phyloP scores from a whole-genome alignment of 1,140 invertebrate genomes.

The Nixonia krombeini region DNA sequence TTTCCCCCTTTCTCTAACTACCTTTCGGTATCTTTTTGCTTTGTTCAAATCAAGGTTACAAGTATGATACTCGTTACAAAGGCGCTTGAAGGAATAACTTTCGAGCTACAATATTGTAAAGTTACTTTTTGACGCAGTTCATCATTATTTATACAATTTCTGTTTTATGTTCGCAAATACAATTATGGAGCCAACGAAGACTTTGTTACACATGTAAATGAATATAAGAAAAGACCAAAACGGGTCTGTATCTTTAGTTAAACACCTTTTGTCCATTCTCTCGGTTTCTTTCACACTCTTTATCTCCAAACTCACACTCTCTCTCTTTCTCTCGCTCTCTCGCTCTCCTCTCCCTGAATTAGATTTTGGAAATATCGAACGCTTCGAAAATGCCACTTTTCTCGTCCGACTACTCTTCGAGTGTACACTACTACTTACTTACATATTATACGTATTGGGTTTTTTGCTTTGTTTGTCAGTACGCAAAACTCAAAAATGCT shows the following conservation, averaged over 20 bases:
- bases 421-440: slow-evolving; percentile 15
- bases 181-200: background rate
- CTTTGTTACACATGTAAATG: background rate
- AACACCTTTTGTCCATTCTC: slow-evolving; percentile 8
- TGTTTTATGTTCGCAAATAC: background rate
- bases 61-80: slow-evolving; percentile 6
- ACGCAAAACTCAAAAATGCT: slow-evolving; percentile 4
- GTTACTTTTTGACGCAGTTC: slow-evolving; percentile 21
- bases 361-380: slow-evolving; percentile 36
- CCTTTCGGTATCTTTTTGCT: slow-evolving; percentile 10
- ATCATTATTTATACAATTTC: slow-evolving; percentile 9
- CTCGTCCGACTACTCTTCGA: slow-evolving; percentile 20
- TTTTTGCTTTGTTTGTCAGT: slow-evolving; percentile 5
- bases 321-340: no score
- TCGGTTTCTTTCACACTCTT: slow-evolving; percentile 6
- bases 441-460: slow-evolving; percentile 22
- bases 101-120: slow-evolving; percentile 34
- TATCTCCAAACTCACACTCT: background rate
- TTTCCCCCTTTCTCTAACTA: slow-evolving; percentile 18
- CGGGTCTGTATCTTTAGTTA: background rate
- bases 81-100: slow-evolving; percentile 45
- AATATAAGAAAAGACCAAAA: slow-evolving; percentile 11
- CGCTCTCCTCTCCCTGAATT: slow-evolving; percentile 35
- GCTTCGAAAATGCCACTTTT: slow-evolving; percentile 41
- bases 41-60: slow-evolving; percentile 14